Evolutionary conservation across 2,888 invertebrate species (phyloP).

Genomic region (Drosophila gaucha): DNA sequence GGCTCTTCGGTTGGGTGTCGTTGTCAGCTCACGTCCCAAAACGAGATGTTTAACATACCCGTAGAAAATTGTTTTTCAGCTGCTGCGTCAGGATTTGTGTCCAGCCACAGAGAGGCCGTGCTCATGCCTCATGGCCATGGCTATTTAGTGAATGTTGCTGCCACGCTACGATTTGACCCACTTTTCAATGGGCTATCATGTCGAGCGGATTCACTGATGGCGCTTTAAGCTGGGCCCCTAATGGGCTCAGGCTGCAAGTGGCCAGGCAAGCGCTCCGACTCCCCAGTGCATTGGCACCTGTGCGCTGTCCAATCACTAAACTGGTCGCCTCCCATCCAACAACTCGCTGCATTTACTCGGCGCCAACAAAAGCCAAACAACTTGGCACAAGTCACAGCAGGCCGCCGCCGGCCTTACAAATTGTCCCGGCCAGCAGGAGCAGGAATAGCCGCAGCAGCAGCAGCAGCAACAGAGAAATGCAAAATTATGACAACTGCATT

Average conservation of each 20-base stretch:
- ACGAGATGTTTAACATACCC: constrained; percentile 77
- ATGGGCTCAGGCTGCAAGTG: constrained; percentile 54
- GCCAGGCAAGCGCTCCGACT: constrained; percentile 9
- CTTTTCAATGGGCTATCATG: constrained; percentile 50
- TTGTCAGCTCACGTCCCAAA: constrained; percentile 65
- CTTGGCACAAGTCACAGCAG: constrained; percentile 77
- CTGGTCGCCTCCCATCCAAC: constrained; percentile 66
- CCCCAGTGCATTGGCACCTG: constrained; percentile 52
- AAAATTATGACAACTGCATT: constrained; percentile 82
- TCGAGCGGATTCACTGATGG: constrained; percentile 36
- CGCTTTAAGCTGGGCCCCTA: constrained; percentile 68
- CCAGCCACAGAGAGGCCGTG: constrained; percentile 25
- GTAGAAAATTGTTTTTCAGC: constrained; percentile 78
- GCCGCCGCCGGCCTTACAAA: constrained; percentile 64
- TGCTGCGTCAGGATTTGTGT: constrained; percentile 77
- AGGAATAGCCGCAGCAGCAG: constrained; percentile 6
- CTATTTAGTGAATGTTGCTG: constrained; percentile 67
- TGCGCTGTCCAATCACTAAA: constrained; percentile 22
- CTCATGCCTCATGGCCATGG: constrained; percentile 39
- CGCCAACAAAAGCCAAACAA: constrained; percentile 64
- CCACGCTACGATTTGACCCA: constrained; percentile 70
- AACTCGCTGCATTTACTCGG: constrained; percentile 51
- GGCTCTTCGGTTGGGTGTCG: constrained; percentile 44
- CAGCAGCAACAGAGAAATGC: constrained; percentile 60
- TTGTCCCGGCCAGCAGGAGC: constrained; percentile 48